A percentile compares a stretch with the other conserved stretches of the same genome.
Evolutionary conservation across 1,140 invertebrate species (phyloP).

Genomic region (Berghia stephanieae): DNA sequence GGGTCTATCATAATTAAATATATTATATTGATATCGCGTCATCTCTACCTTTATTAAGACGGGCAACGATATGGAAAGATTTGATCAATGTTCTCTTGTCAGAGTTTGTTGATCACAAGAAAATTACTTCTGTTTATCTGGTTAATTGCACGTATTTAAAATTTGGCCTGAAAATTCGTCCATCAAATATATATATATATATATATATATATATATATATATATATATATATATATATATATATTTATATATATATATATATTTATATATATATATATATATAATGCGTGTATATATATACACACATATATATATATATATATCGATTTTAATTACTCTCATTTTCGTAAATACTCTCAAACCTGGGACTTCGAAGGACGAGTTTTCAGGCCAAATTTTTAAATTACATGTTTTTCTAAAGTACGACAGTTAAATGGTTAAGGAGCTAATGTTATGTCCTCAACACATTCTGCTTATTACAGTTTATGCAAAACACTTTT

Average conservation of each 20-base stretch:
- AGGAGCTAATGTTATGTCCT: not conserved
- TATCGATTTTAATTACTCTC: not conserved
- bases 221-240: conserved; percentile 8
- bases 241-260: conserved; percentile 7
- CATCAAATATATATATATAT: conserved; percentile 1
- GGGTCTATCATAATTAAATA: too few relatives aligned
- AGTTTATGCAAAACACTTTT: too few relatives aligned
- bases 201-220: not conserved
- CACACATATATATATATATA: conserved; percentile 9
- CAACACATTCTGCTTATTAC: not conserved
- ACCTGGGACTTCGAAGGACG: not conserved
- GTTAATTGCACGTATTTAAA: too few relatives aligned
- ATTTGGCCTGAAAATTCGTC: too few relatives aligned
- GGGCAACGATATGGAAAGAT: too few relatives aligned
- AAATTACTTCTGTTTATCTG: too few relatives aligned
- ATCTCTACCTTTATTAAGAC: too few relatives aligned
- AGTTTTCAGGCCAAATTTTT: too few relatives aligned
- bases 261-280: not conserved
- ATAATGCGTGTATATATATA: not conserved
- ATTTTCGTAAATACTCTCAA: not conserved
- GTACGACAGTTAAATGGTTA: not conserved
- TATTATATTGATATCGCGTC: too few relatives aligned
- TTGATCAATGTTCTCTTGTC: too few relatives aligned
- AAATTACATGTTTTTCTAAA: not conserved
- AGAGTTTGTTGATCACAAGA: too few relatives aligned